These are phyloP conservation scores for Formica exsecta DNA, from an alignment of 1,140 invertebrate genomes.

Conservation along the genomic window DNA sequence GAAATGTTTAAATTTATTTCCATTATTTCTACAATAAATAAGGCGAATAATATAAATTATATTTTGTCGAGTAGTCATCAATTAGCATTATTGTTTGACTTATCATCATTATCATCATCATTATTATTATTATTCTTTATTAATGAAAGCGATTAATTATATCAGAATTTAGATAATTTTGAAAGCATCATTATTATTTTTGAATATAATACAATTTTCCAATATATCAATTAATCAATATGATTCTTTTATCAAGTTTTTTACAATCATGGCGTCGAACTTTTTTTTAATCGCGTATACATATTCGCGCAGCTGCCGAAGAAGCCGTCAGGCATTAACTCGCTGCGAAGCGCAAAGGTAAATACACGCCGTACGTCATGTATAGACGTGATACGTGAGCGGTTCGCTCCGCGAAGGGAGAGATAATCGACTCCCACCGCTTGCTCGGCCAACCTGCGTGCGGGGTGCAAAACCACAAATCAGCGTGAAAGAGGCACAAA, in stretches of 20 bases:
- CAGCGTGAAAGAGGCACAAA: slow-evolving; percentile 63
- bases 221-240: neutral
- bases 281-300: slow-evolving; percentile 42
- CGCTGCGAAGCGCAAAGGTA: slow-evolving; percentile 54
- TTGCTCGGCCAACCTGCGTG: slow-evolving; percentile 49
- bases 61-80: neutral
- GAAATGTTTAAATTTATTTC: too few species aligned
- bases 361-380: slow-evolving; percentile 59
- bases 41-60: neutral
- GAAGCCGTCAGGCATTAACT: slow-evolving; percentile 62
- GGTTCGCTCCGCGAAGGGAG: slow-evolving; percentile 53
- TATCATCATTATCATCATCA: too few species aligned
- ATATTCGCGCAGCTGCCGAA: slow-evolving; percentile 44
- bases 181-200: neutral
- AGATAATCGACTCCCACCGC: slow-evolving; percentile 64
- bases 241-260: neutral
- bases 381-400: slow-evolving; percentile 60
- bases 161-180: neutral
- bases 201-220: neutral
- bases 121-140: slow-evolving; percentile 9
- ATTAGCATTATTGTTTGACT: neutral
- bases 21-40: too few species aligned
- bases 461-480: slow-evolving; percentile 58
- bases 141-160: neutral
- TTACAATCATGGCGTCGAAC: neutral